phyloP scores from a whole-genome alignment of 2,797 vertebrate species.

The Pseudotriccus pelzelni region DNA sequence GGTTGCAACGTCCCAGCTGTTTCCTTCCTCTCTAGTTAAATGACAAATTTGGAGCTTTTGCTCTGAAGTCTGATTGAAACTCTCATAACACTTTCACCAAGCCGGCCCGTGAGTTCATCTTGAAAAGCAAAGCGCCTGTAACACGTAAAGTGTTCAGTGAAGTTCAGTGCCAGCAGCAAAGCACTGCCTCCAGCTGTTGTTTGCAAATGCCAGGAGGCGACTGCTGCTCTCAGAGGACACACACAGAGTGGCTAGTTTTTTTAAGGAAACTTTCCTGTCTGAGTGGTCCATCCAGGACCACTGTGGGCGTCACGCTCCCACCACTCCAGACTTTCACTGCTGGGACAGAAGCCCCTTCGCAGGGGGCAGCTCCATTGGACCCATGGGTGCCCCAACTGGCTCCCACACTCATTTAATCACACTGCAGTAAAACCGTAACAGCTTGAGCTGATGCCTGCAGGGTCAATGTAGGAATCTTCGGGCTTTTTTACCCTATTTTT shows the following conservation, averaged over 20 bases:
- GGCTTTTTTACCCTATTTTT: not conserved
- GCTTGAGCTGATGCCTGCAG: not conserved
- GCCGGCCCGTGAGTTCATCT: not conserved
- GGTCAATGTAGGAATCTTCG: not conserved
- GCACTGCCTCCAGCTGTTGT: not conserved
- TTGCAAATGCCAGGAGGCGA: not conserved
- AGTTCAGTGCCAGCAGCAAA: not conserved
- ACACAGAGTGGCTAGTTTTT: not conserved
- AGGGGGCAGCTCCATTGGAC: not conserved
- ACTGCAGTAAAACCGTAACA: not conserved
- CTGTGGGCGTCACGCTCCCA: not conserved
- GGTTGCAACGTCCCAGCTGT: not conserved
- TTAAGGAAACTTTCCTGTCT: not conserved
- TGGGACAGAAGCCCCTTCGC: not conserved
- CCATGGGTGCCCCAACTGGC: not conserved
- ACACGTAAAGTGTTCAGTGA: not conserved
- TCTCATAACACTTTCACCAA: not conserved
- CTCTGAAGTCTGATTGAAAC: not conserved
- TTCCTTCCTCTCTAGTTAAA: not conserved
- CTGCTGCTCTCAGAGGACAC: not conserved
- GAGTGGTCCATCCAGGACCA: not conserved
- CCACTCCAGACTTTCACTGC: not conserved
- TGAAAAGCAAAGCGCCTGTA: not conserved
- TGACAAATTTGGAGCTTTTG: not conserved
- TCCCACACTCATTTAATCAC: not conserved